Evolutionary conservation across 2,888 invertebrate species (phyloP).

Genomic region (Achlya flavicornis): DNA sequence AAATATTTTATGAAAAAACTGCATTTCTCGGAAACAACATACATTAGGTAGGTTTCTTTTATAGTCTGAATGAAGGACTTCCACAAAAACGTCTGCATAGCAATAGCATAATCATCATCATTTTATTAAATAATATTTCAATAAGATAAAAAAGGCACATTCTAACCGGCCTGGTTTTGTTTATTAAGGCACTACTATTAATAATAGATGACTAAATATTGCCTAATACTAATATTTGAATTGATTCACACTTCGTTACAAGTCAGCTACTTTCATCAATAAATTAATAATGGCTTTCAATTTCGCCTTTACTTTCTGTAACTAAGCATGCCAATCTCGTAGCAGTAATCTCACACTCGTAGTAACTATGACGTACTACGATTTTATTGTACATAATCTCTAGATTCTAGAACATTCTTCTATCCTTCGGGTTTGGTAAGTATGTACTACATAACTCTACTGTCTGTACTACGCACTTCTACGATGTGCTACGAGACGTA

Average conservation of each 20-base stretch:
- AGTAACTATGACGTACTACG: too few species aligned
- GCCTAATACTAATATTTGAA: conserved; percentile 22
- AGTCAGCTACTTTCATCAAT: background rate
- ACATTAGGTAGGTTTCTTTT: too few species aligned
- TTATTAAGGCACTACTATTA: conserved; percentile 52
- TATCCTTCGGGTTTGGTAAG: too few species aligned
- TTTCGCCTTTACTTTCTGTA: background rate
- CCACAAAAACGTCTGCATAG: too few species aligned
- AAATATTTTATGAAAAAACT: too few species aligned
- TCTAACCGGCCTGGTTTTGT: conserved; percentile 21
- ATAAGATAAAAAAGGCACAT: conserved; percentile 24
- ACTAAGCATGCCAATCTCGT: too few species aligned
- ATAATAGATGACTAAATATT: conserved; percentile 48
- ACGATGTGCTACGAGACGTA: background rate
- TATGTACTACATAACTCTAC: background rate
- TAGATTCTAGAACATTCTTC: too few species aligned
- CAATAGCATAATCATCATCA: too few species aligned
- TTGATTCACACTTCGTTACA: background rate
- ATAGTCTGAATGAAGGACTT: too few species aligned
- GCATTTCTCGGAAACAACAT: too few species aligned
- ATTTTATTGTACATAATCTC: too few species aligned
- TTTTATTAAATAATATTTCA: background rate
- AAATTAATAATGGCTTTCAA: background rate
- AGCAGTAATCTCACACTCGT: too few species aligned
- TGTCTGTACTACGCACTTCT: background rate